phyloP scores from a whole-genome alignment of 1,140 invertebrate species.

The Drosophila seguyi region DNA sequence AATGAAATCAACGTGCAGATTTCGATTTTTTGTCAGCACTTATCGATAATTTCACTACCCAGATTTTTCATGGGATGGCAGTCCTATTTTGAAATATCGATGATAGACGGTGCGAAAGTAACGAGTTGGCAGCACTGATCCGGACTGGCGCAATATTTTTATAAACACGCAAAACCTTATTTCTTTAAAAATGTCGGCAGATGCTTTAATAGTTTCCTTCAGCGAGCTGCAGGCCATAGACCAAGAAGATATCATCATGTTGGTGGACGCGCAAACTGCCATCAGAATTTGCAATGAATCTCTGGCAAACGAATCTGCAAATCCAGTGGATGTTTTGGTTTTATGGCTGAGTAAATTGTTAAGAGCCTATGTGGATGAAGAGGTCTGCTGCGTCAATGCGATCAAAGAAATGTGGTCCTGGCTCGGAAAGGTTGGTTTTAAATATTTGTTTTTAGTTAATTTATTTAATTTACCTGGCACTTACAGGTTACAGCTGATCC shows the following conservation, averaged over 20 bases:
- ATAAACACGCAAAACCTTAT: not conserved
- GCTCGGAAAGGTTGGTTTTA: slow-evolving; percentile 36
- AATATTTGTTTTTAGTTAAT: too few relatives aligned
- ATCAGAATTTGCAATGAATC: slow-evolving; percentile 39
- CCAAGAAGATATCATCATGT: slow-evolving; percentile 29
- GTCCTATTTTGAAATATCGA: not conserved
- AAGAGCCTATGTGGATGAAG: slow-evolving; percentile 39
- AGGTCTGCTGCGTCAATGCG: slow-evolving; percentile 16
- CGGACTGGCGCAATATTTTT: slow-evolving; percentile 22
- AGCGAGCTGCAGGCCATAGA: slow-evolving; percentile 46
- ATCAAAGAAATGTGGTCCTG: slow-evolving; percentile 50
- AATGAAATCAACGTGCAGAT: slow-evolving; percentile 67
- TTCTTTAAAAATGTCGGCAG: not conserved
- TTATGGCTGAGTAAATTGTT: slow-evolving; percentile 65
- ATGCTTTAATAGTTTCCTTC: slow-evolving; percentile 5
- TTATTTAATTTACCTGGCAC: not conserved
- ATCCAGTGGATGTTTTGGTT: slow-evolving; percentile 35
- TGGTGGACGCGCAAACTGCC: slow-evolving; percentile 43
- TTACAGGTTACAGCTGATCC: slow-evolving; percentile 21
- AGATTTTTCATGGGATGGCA: not conserved
- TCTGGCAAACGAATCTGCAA: slow-evolving; percentile 16
- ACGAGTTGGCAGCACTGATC: not conserved
- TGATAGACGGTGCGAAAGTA: not conserved
- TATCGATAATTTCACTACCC: not conserved
- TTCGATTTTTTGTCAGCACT: not conserved